A percentile compares a stretch with the other conserved stretches of the same genome.
These are phyloP conservation scores for Ictalurus punctatus DNA, from an alignment of 2,113 vertebrate genomes.

Conservation along the genomic window DNA sequence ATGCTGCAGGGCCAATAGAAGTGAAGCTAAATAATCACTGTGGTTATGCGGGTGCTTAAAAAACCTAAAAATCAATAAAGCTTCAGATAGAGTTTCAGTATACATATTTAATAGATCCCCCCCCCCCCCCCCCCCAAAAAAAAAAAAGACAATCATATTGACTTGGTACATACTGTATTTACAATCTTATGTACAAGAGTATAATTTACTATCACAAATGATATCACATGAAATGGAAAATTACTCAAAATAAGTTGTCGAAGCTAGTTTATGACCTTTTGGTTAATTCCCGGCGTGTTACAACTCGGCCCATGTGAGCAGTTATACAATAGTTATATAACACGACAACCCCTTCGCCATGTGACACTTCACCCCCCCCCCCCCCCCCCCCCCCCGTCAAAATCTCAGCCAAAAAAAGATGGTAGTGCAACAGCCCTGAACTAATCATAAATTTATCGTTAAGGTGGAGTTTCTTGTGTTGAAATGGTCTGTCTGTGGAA, in stretches of 20 bases:
- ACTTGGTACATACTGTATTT: conserved; percentile 71
- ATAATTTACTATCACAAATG: conserved; percentile 74
- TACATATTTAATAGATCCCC: conserved; percentile 74
- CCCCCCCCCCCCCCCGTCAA: neutral
- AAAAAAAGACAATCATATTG: conserved; percentile 71
- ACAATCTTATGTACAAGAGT: conserved; percentile 76
- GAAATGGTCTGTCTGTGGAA: neutral
- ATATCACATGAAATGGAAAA: conserved; percentile 66
- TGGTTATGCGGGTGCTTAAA: conserved; percentile 3
- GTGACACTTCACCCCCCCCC: neutral
- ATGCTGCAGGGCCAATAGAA: neutral
- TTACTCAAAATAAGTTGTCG: conserved; percentile 57
- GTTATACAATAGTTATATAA: conserved; percentile 20
- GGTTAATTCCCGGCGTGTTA: conserved; percentile 2
- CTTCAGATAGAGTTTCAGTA: conserved; percentile 50
- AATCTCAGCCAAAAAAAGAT: neutral
- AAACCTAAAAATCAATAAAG: conserved; percentile 13
- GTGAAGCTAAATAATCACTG: conserved; percentile 6
- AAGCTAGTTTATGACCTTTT: conserved; percentile 65
- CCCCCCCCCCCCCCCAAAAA: conserved; percentile 23
- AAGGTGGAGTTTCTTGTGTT: neutral
- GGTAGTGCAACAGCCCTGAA: neutral
- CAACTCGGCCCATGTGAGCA: neutral
- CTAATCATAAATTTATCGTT: neutral
- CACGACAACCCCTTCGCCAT: neutral